Evolutionary conservation across 2,113 vertebrate genomes (phyloP).

Genomic region (Neomonachus schauinslandi): DNA sequence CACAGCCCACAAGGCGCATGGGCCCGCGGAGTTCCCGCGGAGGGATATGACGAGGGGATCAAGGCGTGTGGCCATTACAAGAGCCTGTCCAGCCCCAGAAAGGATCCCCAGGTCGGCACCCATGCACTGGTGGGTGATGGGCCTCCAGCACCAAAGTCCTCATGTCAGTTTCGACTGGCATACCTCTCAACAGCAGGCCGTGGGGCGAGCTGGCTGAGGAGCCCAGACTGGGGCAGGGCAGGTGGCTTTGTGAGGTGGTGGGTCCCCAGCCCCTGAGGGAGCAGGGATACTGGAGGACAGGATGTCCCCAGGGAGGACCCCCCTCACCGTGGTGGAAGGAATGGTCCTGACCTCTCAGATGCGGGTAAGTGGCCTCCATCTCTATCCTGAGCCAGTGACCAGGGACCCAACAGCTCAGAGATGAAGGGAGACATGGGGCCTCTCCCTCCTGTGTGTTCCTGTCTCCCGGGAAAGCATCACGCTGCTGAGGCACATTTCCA

Average conservation of each 20-base stretch:
- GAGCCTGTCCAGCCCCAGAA: no score
- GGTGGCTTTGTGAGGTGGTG: fast-evolving
- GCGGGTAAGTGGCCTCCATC: neutral
- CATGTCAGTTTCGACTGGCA: fast-evolving
- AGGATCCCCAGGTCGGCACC: no score
- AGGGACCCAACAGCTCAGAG: neutral
- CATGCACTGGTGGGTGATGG: fast-evolving
- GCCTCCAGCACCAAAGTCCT: neutral
- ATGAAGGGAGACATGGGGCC: no score
- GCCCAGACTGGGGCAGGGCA: no score
- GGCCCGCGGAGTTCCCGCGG: fast-evolving
- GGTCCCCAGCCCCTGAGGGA: neutral
- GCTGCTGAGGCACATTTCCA: fast-evolving
- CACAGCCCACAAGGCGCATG: neutral
- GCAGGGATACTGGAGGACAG: no score
- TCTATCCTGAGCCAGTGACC: no score
- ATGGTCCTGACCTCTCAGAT: neutral
- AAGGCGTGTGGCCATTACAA: neutral
- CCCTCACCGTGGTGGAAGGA: fast-evolving
- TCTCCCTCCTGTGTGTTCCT: fast-evolving
- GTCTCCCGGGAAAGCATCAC: fast-evolving
- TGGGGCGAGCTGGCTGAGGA: neutral
- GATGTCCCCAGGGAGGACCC: neutral
- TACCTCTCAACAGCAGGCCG: neutral
- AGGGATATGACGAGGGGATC: fast-evolving